Percentiles rank a stretch among this genome's conserved stretches.
Conservation (phyloP, 2,113 vertebrate genomes). For the Limanda limanda region DNA sequence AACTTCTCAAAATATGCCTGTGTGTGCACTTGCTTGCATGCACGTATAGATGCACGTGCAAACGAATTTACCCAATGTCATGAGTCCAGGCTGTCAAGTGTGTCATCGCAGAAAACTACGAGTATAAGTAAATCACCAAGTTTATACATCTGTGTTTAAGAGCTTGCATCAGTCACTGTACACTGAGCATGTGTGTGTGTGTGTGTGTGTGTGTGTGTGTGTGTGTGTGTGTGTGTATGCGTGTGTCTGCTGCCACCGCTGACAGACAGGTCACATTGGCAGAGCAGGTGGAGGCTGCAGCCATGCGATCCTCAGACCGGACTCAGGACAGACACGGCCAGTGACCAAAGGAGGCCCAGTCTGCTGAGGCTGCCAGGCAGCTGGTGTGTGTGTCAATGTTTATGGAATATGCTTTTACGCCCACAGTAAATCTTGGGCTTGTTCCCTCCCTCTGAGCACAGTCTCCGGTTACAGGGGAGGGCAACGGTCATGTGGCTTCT, state of each 20-base stretch:
- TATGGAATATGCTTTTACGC: conserved; percentile 84
- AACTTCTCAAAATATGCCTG: background rate
- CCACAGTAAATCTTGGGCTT: conserved; percentile 80
- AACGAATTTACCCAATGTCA: background rate
- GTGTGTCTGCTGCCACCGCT: conserved; percentile 46
- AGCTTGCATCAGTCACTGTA: conserved; percentile 43
- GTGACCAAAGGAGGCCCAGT: conserved; percentile 51
- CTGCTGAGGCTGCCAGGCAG: conserved; percentile 66
- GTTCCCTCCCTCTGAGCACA: conserved; percentile 30
- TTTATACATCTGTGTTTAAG: conserved; percentile 53
- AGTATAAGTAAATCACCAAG: conserved; percentile 61
- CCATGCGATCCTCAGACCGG: conserved; percentile 68
- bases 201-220: conserved; percentile 41
- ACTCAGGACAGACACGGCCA: conserved; percentile 56
- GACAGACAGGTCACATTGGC: conserved; percentile 79
- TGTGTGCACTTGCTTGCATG: background rate
- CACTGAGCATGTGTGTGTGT: conserved; percentile 1
- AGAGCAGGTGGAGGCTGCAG: conserved; percentile 76
- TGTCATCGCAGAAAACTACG: conserved; percentile 49
- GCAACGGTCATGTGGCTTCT: conserved; percentile 58
- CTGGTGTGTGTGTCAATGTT: conserved; percentile 84
- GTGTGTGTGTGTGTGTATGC: conserved; percentile 5
- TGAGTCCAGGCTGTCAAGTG: conserved; percentile 25
- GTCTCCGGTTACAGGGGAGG: conserved; percentile 65
- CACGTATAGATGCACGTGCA: conserved; percentile 8